A percentile compares a stretch with the other conserved stretches of the same genome.
Evolutionary conservation across 2,888 invertebrate genomes (phyloP).

Genomic region (Chalcis sispes): DNA sequence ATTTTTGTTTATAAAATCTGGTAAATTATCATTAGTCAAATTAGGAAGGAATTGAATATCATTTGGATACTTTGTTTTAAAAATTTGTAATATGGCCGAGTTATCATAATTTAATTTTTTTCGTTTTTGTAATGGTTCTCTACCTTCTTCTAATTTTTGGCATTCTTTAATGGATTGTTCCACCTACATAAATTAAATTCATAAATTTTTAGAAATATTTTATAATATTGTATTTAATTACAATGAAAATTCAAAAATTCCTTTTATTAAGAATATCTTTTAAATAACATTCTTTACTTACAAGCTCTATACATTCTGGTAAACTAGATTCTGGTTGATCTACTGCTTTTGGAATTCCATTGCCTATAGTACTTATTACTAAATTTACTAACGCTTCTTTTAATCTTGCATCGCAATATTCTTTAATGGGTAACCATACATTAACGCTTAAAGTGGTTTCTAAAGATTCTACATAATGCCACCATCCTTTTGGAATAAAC

Average conservation of each 20-base stretch:
- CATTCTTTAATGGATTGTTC: conserved; percentile 63
- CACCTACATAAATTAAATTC: conserved; percentile 64
- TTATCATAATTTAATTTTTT: conserved; percentile 20
- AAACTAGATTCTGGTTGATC: conserved; percentile 60
- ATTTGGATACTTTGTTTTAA: conserved; percentile 60
- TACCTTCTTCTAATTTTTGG: conserved; percentile 54
- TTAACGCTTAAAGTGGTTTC: conserved; percentile 82
- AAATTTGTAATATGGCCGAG: conserved; percentile 1
- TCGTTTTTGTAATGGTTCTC: conserved; percentile 30
- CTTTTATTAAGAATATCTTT: too few relatives aligned
- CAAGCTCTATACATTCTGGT: conserved; percentile 64
- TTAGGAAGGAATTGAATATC: conserved; percentile 58
- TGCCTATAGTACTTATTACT: conserved; percentile 66
- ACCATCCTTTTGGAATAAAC: conserved; percentile 94
- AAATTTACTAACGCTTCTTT: conserved; percentile 72
- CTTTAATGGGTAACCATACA: conserved; percentile 86
- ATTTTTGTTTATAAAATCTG: conserved; percentile 62
- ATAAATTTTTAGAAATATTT: too few relatives aligned
- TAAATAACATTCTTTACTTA: conserved; percentile 58
- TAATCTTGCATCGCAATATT: conserved; percentile 68
- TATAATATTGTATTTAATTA: too few relatives aligned
- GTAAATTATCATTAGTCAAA: conserved; percentile 60
- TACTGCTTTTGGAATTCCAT: conserved; percentile 58
- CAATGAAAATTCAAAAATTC: too few relatives aligned
- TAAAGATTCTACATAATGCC: conserved; percentile 93